Evolutionary conservation across 1,140 invertebrate species (phyloP).

Genomic region (Cataglyphis hispanica): DNA sequence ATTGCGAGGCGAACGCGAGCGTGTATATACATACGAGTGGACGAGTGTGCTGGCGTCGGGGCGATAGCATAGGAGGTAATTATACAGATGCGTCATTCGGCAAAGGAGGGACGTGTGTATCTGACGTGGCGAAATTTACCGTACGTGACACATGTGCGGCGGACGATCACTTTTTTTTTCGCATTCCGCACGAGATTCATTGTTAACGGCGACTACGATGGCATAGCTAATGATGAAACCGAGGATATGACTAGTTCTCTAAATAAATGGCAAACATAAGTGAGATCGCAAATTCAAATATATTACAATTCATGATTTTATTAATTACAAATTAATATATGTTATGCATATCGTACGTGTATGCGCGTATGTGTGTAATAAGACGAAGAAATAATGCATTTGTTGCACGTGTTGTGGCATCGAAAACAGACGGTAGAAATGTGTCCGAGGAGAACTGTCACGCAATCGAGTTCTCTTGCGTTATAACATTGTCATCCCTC

Average conservation of each 20-base stretch:
- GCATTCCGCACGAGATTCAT: constrained; percentile 8
- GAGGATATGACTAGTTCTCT: neutral
- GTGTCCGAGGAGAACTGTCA: constrained; percentile 62
- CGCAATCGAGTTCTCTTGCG: constrained; percentile 65
- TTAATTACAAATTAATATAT: constrained; percentile 30
- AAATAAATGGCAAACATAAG: neutral
- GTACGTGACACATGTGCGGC: constrained; percentile 30
- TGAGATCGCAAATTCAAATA: neutral
- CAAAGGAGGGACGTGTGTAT: constrained; percentile 30
- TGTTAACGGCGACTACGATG: constrained; percentile 10
- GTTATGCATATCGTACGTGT: neutral
- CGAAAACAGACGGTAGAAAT: constrained; percentile 39
- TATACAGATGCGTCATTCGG: constrained; percentile 50
- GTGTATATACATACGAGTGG: neutral
- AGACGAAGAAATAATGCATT: constrained; percentile 1
- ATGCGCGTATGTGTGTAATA: constrained; percentile 1
- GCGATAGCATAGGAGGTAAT: constrained; percentile 44
- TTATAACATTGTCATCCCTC: constrained; percentile 77
- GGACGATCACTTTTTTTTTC: constrained; percentile 20
- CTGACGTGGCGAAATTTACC: constrained; percentile 58
- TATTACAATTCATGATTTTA: neutral
- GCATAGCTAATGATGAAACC: neutral
- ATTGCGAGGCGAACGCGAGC: constrained; percentile 23
- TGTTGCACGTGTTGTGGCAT: neutral
- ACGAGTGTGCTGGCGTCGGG: constrained; percentile 54